These are phyloP conservation scores for Cerastis rubricosa DNA, from an alignment of 2,888 invertebrate genomes.

Conservation along the genomic window DNA sequence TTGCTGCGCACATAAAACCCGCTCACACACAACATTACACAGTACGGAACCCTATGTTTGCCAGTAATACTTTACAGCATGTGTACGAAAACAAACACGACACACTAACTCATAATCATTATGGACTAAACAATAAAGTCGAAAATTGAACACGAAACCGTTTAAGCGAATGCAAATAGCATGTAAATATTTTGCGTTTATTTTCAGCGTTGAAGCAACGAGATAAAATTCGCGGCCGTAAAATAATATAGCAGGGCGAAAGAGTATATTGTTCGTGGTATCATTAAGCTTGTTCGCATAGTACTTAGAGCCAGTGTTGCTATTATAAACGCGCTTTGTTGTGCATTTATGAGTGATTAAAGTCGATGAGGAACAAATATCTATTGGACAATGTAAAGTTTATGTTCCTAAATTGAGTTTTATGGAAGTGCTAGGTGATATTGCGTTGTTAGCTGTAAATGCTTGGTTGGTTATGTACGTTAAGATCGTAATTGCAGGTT, in stretches of 20 bases:
- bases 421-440: slow-evolving; percentile 51
- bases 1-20: slow-evolving; percentile 78
- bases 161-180: slow-evolving; percentile 76
- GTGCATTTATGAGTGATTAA: slow-evolving; percentile 73
- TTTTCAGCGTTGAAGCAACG: slow-evolving; percentile 81
- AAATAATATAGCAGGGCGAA: slow-evolving; percentile 80
- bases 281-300: slow-evolving; percentile 75
- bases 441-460: slow-evolving; percentile 24
- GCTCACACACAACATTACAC: slow-evolving; percentile 82
- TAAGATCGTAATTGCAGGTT: slow-evolving; percentile 3
- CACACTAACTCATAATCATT: slow-evolving; percentile 66
- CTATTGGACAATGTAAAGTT: slow-evolving; percentile 69
- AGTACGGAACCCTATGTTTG: slow-evolving; percentile 81
- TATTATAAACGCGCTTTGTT: slow-evolving; percentile 72
- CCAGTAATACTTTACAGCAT: slow-evolving; percentile 82
- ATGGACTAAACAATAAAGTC: slow-evolving; percentile 71
- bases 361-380: slow-evolving; percentile 71
- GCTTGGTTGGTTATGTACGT: slow-evolving; percentile 21
- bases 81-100: slow-evolving; percentile 73
- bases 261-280: slow-evolving; percentile 81
- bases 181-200: slow-evolving; percentile 81
- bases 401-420: slow-evolving; percentile 64
- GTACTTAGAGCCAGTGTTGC: slow-evolving; percentile 71
- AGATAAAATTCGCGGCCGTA: slow-evolving; percentile 84
- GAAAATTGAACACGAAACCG: slow-evolving; percentile 71